Evolutionary conservation across 2,113 vertebrate genomes (phyloP).

Genomic region (Strix aluco): DNA sequence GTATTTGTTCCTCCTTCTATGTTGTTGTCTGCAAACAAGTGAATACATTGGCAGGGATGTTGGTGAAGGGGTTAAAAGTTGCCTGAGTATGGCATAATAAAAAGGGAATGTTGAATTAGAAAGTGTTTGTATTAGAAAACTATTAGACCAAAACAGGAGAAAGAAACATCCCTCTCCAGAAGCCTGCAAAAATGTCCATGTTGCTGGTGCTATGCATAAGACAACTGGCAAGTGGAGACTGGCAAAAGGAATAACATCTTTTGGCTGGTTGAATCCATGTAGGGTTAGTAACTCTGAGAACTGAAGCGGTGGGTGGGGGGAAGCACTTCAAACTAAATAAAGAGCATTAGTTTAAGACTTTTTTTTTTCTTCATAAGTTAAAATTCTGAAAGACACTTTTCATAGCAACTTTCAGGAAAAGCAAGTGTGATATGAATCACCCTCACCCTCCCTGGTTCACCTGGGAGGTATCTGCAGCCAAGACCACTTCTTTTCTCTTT

Average conservation of each 20-base stretch:
- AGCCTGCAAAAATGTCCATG: not conserved
- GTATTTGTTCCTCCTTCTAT: not conserved
- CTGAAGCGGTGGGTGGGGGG: accelerated
- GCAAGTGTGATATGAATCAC: not conserved
- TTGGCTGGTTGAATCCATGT: not conserved
- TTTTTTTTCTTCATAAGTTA: not conserved
- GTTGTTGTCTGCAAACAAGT: not conserved
- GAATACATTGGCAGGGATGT: not conserved
- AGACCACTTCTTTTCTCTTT: accelerated
- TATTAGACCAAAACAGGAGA: not conserved
- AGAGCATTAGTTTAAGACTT: not conserved
- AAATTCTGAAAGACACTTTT: not conserved
- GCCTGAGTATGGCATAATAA: not conserved
- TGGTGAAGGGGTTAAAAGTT: not conserved
- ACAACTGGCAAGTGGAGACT: not conserved
- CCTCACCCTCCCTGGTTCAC: not conserved
- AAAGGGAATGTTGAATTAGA: not conserved
- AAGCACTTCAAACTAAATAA: not conserved
- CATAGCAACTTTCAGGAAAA: not conserved
- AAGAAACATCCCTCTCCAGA: not conserved
- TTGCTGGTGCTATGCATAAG: not conserved
- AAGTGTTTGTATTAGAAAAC: not conserved
- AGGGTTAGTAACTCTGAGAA: not conserved
- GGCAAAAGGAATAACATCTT: not conserved
- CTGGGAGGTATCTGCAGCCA: not conserved